phyloP scores from a whole-genome alignment of 2,113 vertebrate genomes.

The Halcyon malimbica region DNA sequence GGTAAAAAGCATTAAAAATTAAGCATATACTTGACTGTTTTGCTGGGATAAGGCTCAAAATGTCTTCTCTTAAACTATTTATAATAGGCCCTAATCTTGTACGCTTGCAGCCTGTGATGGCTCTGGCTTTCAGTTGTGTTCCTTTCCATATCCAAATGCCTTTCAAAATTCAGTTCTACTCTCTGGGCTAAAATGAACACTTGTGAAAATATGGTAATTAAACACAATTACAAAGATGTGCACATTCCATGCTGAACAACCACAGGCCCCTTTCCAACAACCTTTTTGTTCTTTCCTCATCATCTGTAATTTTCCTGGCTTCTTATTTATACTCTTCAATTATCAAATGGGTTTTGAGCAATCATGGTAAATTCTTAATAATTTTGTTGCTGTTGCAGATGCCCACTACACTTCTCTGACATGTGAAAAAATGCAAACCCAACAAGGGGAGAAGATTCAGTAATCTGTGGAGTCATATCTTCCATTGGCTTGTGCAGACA shows the following conservation, averaged over 20 bases:
- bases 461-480: neutral
- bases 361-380: accelerated
- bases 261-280: neutral
- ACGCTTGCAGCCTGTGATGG: neutral
- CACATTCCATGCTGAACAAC: neutral
- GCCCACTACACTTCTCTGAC: neutral
- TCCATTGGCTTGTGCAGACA: neutral
- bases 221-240: neutral
- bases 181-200: neutral
- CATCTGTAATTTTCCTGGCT: neutral
- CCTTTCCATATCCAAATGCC: neutral
- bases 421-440: neutral
- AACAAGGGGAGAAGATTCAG: neutral
- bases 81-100: neutral
- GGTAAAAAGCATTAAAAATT: neutral
- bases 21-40: neutral
- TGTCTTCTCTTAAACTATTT: neutral
- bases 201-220: neutral
- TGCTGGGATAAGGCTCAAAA: neutral
- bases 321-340: neutral
- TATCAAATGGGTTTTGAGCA: neutral
- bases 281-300: neutral
- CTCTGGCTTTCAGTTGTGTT: neutral
- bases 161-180: constrained; percentile 5
- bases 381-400: neutral